These are phyloP conservation scores for Tribolium freemani DNA, from an alignment of 2,888 invertebrate genomes.

Conservation along the genomic window DNA sequence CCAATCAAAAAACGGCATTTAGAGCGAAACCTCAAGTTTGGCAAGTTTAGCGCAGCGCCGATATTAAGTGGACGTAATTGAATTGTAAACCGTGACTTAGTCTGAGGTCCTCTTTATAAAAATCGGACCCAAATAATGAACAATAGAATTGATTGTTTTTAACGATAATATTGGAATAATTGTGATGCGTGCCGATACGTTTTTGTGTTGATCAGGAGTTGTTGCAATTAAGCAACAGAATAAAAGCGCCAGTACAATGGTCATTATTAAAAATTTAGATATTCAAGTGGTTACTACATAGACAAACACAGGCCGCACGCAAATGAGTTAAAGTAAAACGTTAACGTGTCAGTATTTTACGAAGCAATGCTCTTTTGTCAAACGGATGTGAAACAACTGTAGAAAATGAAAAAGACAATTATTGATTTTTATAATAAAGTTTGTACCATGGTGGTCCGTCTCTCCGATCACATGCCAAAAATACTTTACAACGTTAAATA, in stretches of 20 bases:
- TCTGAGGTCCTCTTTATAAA: too few species aligned
- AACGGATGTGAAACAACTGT: slow-evolving; percentile 7
- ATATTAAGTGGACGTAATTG: too few species aligned
- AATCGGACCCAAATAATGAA: not conserved
- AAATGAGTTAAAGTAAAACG: slow-evolving; percentile 26
- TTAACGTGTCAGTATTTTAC: slow-evolving; percentile 13
- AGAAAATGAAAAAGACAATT: slow-evolving; percentile 34
- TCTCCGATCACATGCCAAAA: slow-evolving; percentile 39
- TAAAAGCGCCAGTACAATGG: slow-evolving; percentile 17
- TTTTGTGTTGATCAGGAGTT: not conserved
- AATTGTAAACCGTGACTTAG: too few species aligned
- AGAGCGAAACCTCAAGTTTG: too few species aligned
- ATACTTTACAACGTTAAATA: slow-evolving; percentile 40
- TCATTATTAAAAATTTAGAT: slow-evolving; percentile 18
- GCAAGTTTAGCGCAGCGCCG: too few species aligned
- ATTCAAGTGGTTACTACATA: slow-evolving; percentile 4
- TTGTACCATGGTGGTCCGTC: slow-evolving; percentile 44
- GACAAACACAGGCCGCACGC: slow-evolving; percentile 15
- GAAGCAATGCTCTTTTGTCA: not conserved
- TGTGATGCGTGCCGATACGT: not conserved
- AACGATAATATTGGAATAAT: too few species aligned
- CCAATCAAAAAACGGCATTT: too few species aligned
- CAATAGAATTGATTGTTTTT: not conserved
- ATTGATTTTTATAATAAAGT: slow-evolving; percentile 41
- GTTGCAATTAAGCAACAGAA: slow-evolving; percentile 12